Conservation (phyloP, 2,888 invertebrate species). For the Gymnoscelis rufifasciata region DNA sequence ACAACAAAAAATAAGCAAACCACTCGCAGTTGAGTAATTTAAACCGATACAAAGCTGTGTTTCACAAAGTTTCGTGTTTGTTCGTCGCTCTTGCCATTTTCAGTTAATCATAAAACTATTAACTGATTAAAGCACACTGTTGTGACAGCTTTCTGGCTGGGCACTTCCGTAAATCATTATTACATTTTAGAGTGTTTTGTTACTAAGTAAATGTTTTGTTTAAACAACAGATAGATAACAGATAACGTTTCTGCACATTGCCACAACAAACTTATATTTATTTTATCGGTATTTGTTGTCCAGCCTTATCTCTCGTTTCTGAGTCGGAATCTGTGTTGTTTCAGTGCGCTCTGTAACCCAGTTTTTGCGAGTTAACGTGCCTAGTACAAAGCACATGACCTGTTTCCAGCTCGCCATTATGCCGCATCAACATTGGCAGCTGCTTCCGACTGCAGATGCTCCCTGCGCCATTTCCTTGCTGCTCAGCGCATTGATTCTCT, state of each 20-base stretch:
- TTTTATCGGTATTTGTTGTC: constrained; percentile 3
- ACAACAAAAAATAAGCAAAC: neutral
- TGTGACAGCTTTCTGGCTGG: constrained; percentile 4
- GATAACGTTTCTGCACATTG: constrained; percentile 5
- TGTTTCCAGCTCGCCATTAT: constrained; percentile 34
- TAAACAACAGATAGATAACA: constrained; percentile 6
- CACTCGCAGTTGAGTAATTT: neutral
- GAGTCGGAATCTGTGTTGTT: constrained; percentile 6
- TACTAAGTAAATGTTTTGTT: constrained; percentile 4
- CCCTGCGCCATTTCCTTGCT: constrained; percentile 32
- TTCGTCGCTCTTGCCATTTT: constrained; percentile 2
- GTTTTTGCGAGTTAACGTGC: constrained; percentile 29
- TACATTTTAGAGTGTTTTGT: constrained; percentile 9
- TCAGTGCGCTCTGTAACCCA: constrained; percentile 27
- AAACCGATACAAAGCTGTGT: constrained; percentile 6
- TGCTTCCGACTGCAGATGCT: constrained; percentile 37
- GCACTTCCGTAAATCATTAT: constrained; percentile 9
- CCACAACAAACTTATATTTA: constrained; percentile 3
- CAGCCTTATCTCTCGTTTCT: constrained; percentile 10
- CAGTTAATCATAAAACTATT: constrained; percentile 12
- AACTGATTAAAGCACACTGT: constrained; percentile 10
- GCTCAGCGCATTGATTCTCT: constrained; percentile 25
- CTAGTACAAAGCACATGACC: constrained; percentile 31
- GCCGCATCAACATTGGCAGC: constrained; percentile 39
- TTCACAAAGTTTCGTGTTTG: constrained; percentile 10